Evolutionary conservation across 2,888 invertebrate genomes (phyloP).

Genomic region (Heliconius ethilla): DNA sequence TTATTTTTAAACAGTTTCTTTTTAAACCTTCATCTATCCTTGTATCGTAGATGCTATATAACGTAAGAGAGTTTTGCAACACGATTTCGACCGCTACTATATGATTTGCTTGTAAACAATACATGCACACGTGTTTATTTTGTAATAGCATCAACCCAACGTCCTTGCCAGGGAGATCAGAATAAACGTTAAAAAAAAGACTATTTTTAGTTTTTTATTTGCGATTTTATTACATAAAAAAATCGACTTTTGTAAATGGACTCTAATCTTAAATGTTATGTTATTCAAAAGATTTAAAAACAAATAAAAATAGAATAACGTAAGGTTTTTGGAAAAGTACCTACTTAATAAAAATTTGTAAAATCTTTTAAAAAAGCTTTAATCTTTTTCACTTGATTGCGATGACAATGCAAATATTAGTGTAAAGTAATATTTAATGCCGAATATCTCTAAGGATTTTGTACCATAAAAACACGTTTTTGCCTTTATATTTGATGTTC

Average conservation of each 20-base stretch:
- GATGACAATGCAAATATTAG: constrained; percentile 6
- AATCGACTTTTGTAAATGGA: not conserved
- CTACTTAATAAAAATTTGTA: not conserved
- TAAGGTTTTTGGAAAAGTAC: not conserved
- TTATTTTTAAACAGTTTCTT: not conserved
- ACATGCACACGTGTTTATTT: too few species aligned
- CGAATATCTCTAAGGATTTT: not conserved
- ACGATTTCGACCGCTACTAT: too few species aligned
- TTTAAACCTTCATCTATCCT: too few species aligned
- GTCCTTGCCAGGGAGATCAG: not conserved
- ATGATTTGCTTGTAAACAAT: too few species aligned
- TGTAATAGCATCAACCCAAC: not conserved
- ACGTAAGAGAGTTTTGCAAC: not conserved
- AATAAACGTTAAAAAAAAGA: too few species aligned
- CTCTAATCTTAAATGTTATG: not conserved
- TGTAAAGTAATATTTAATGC: not conserved
- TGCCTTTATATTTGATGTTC: not conserved
- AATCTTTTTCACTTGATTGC: not conserved
- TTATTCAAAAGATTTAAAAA: not conserved
- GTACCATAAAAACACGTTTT: not conserved
- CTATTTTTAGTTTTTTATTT: too few species aligned
- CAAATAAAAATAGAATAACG: not conserved
- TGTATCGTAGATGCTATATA: not conserved
- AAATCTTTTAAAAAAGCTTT: not conserved
- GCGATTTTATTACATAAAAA: not conserved